Conservation (phyloP, 2,113 vertebrate genomes). For the Agapornis roseicollis region DNA sequence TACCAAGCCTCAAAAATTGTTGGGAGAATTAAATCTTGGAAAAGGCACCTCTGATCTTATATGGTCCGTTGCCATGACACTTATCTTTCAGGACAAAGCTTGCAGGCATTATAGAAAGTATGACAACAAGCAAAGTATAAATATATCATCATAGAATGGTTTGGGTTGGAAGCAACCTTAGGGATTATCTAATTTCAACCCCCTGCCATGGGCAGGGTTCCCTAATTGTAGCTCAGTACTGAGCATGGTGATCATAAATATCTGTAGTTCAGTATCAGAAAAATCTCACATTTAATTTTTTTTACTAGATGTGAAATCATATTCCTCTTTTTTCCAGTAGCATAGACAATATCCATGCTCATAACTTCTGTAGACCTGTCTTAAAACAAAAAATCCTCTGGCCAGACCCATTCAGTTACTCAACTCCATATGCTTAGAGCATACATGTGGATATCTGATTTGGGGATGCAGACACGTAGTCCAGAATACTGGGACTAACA, state of each 20-base stretch:
- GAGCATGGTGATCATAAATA: not conserved
- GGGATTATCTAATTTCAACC: not conserved
- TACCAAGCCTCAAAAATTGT: conserved; percentile 20
- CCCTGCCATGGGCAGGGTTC: not conserved
- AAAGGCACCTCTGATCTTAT: not conserved
- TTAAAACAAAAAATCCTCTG: not conserved
- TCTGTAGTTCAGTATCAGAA: not conserved
- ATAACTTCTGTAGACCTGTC: not conserved
- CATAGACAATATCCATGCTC: not conserved
- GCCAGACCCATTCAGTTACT: not conserved
- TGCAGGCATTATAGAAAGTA: not conserved
- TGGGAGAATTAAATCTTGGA: not conserved
- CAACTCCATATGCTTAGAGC: not conserved
- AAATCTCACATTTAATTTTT: not conserved
- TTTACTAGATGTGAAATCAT: not conserved
- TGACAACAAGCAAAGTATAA: not conserved
- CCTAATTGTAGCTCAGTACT: not conserved
- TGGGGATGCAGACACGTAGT: not conserved
- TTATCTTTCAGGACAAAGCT: not conserved
- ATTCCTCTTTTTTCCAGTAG: not conserved
- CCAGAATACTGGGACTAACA: not conserved
- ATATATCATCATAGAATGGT: not conserved
- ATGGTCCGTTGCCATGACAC: not conserved
- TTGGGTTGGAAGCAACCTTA: not conserved
- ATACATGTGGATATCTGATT: not conserved